A percentile compares a stretch with the other conserved stretches of the same genome.
phyloP scores from a whole-genome alignment of 2,113 vertebrate species.

The Bostrychus sinensis region DNA sequence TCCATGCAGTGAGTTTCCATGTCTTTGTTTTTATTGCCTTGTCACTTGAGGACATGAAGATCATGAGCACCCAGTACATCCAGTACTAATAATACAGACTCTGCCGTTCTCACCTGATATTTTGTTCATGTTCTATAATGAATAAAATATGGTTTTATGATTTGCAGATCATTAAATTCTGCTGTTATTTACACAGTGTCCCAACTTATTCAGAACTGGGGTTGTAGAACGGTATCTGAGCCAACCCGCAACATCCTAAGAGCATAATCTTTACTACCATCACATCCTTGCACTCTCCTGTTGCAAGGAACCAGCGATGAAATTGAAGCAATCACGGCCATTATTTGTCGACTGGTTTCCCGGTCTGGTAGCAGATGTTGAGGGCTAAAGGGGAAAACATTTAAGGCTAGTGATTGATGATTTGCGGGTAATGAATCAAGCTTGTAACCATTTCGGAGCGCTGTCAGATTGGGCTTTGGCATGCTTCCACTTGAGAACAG shows the following conservation, averaged over 20 bases:
- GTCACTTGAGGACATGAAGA: no score
- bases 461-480: slow-evolving; percentile 68
- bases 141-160: no score
- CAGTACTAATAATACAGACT: no score
- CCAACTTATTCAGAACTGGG: neutral
- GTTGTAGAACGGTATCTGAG: neutral
- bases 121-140: no score
- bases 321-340: slow-evolving; percentile 75
- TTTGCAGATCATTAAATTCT: no score
- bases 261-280: slow-evolving; percentile 17
- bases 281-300: slow-evolving; percentile 28
- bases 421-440: slow-evolving; percentile 79
- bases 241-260: neutral
- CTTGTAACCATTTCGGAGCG: slow-evolving; percentile 77
- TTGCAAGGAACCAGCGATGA: slow-evolving; percentile 51
- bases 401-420: slow-evolving; percentile 84
- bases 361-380: slow-evolving; percentile 85
- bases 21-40: no score
- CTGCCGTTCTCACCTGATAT: no score
- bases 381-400: slow-evolving; percentile 85
- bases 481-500: slow-evolving; percentile 71
- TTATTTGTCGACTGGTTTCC: slow-evolving; percentile 75
- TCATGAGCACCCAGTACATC: no score
- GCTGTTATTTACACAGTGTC: no score
- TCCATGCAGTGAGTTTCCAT: no score